Evolutionary conservation across 2,888 invertebrate species (phyloP), one percentile per base, ranked within the genome.

Genomic region (Apodemia zela): DNA sequence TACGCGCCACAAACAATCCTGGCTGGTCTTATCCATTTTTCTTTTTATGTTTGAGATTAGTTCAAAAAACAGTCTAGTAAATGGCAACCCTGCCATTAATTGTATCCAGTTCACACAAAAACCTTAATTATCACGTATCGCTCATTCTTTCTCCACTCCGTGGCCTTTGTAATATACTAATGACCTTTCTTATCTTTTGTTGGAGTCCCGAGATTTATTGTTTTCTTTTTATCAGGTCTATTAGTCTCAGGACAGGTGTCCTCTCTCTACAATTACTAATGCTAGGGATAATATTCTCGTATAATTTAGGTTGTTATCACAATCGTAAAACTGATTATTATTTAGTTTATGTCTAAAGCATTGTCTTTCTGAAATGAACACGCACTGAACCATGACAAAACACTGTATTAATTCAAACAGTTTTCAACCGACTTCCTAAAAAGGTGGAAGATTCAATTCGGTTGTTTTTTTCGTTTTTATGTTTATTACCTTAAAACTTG

Each of bases 181-280:
- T 54, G 54, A 54, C 25, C 54, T 54, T 54, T 54, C 54, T 54
- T 54, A 54, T 54, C 54, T 54, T 54, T 54, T 54, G 54, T 54
- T 21, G 13, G 47, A 21, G 54, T 21, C 25, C 11, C 25, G 54
- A 54, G 54, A 54, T 54, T 25, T 54, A 54, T 54, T 54, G 54
- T 54, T 54, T 54, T 54, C 21, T 54, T 54, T 47, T 21, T 54
- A 54, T 21, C 54, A 15, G 13, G 54, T 54, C 21, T 54, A 54
- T 47, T 47, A 51, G 51, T 42, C 17, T 18, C 51, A 51, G 21
- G 21, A 51, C 13, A 25, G 54, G 54, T 54, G 25, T 54, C 15
- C 45, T 7, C 17, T 10, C 47, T 7, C 8, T 47, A 47, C 47
- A 47, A 17, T 17, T 17, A 17, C 47, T 47, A 47, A 17, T 45